These are phyloP conservation scores for Dicyrtomina minuta DNA, from an alignment of 2,888 invertebrate genomes.

Conservation along the genomic window DNA sequence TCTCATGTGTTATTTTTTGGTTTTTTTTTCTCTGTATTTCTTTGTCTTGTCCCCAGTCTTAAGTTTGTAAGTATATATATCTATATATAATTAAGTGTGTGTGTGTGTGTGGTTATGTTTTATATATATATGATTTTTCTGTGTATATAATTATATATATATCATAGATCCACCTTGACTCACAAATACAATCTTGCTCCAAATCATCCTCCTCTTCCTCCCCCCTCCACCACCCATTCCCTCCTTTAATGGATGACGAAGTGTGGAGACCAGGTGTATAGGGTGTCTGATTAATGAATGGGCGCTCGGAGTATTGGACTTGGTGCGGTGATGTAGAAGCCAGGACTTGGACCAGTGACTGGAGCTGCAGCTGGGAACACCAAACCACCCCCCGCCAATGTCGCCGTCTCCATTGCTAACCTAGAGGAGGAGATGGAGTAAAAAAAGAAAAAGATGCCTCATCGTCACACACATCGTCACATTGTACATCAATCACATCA, in stretches of 20 bases:
- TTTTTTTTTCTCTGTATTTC: background rate
- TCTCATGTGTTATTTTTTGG: too few relatives aligned
- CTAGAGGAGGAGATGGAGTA: constrained; percentile 60
- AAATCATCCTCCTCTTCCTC: background rate
- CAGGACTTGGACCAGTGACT: constrained; percentile 53
- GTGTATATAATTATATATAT: background rate
- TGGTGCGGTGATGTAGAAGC: constrained; percentile 54
- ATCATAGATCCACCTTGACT: constrained; percentile 1
- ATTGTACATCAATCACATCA: constrained; percentile 9
- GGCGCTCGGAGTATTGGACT: constrained; percentile 54
- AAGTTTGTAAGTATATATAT: constrained; percentile 1
- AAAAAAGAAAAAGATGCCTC: too few relatives aligned
- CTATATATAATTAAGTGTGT: background rate
- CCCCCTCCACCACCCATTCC: background rate
- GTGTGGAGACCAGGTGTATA: background rate
- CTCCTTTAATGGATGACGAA: background rate
- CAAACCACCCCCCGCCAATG: constrained; percentile 64
- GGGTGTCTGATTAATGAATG: constrained; percentile 50
- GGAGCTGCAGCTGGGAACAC: constrained; percentile 51
- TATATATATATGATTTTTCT: too few relatives aligned
- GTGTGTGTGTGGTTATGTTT: too few relatives aligned
- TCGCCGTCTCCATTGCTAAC: constrained; percentile 94
- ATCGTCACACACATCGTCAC: constrained; percentile 10
- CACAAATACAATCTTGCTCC: too few relatives aligned
- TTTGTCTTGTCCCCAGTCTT: background rate